These are phyloP conservation scores for Crotophaga sulcirostris DNA, from an alignment of 2,113 vertebrate species.

Conservation along the genomic window DNA sequence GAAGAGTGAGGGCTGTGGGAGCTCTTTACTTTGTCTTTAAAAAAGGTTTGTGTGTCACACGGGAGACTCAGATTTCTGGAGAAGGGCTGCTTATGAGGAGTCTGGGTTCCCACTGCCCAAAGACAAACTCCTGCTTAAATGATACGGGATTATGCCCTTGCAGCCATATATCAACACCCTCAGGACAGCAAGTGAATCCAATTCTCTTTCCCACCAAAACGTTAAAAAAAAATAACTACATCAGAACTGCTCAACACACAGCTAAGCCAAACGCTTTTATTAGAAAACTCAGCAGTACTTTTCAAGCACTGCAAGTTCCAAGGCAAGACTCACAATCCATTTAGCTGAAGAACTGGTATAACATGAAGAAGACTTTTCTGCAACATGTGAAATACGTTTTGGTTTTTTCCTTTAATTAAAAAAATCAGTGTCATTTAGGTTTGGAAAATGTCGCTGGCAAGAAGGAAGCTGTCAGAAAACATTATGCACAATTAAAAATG, in stretches of 20 bases:
- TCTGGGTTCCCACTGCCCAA: background rate
- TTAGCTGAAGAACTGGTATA: rapidly evolving
- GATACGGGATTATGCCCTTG: background rate
- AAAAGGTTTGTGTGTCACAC: background rate
- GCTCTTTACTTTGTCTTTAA: background rate
- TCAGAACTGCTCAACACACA: background rate
- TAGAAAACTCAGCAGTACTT: background rate
- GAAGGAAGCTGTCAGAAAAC: background rate
- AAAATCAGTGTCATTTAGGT: background rate
- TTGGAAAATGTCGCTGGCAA: background rate
- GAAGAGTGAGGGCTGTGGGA: background rate
- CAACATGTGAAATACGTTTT: rapidly evolving
- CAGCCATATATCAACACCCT: background rate
- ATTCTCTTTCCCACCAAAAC: background rate
- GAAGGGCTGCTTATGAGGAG: background rate
- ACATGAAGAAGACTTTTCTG: background rate
- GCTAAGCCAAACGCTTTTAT: background rate
- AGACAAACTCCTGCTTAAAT: background rate
- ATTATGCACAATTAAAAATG: rapidly evolving
- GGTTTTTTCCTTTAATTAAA: background rate
- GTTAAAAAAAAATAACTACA: too few species aligned
- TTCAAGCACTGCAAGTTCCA: background rate
- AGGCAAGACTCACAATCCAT: background rate
- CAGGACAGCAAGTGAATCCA: background rate
- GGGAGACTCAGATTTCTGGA: background rate